Base-by-base conservation (phyloP, 2,888 invertebrate genomes). In the Nomada ruficornis region DNA sequence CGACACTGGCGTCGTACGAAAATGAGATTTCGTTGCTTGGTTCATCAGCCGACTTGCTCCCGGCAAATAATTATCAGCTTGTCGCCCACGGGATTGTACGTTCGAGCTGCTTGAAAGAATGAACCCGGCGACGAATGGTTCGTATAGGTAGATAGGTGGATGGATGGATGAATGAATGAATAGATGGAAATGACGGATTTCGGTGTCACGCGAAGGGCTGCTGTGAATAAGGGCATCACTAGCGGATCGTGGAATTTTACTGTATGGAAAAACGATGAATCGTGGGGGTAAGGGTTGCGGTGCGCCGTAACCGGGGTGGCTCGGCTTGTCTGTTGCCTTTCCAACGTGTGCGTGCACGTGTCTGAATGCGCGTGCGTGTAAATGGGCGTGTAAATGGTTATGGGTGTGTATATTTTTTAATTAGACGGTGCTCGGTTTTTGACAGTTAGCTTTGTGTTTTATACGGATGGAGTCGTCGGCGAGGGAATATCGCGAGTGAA, bases 1-100 rank as follows among this genome's bases (percentile, higher is more conserved):
- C 44, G 15, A 52, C 20, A 47, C 36, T 11, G 70, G 70, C 67
- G 70, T 69, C 86, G 89, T 85, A 87, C 86, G 89, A 88, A 91
- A 91, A 91, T 91, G 89, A 87, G 89, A 90, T 90, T 91, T 89
- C 87, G 87, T 85, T 64, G 54, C 69, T 91, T 90, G 88, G 87
- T 80, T 75, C 87, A 85, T 82, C 67, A 15, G 42, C 90, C 88
- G 87, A 86, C 84, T 77, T 68, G 83, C 84, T 86, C 82, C 84
- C 77, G 88, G 84, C 88, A 83, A 87, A 89, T 90, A 91, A 91
- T 91, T 91, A 91, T 91, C 89, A 86, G 86, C 72, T 83, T 85
- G 88, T 88, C 82, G 81, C 74, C 73, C 76, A 42, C 71, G 42
- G 57, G 74, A 7, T 54, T 42, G 23, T n/a, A 23, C 67, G 59